Evolutionary conservation across 2,888 invertebrate species (phyloP).

Genomic region (Anodontia alba): DNA sequence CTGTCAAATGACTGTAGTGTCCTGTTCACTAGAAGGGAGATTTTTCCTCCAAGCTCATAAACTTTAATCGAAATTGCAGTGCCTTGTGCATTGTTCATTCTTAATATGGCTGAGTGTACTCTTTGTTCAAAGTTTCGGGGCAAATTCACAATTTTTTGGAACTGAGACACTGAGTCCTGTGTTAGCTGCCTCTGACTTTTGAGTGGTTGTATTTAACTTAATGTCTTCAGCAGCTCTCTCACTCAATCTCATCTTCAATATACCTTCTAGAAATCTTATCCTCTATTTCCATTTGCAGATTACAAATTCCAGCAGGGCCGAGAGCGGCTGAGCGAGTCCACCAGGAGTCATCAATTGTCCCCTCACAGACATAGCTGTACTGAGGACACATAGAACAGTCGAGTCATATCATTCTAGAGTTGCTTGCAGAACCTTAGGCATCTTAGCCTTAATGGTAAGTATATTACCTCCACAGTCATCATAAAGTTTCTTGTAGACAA

Average conservation of each 20-base stretch:
- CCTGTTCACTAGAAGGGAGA: too few species aligned
- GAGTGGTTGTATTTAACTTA: not conserved
- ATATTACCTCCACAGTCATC: not conserved
- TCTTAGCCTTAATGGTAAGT: not conserved
- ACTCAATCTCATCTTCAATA: slow-evolving; percentile 22
- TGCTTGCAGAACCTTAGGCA: not conserved
- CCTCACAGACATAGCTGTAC: not conserved
- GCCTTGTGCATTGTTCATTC: too few species aligned
- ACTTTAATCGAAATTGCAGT: too few species aligned
- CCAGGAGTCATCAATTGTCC: not conserved
- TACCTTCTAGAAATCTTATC: not conserved
- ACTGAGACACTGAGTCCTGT: not conserved
- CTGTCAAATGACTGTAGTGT: too few species aligned
- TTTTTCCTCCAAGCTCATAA: too few species aligned
- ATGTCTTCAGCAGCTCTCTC: not conserved
- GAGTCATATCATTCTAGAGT: slow-evolving; percentile 7
- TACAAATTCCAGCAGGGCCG: not conserved
- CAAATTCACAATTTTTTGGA: not conserved
- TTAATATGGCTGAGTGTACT: not conserved
- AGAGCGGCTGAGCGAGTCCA: not conserved
- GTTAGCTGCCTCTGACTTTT: slow-evolving; percentile 19
- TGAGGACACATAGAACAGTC: slow-evolving; percentile 16
- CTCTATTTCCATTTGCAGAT: slow-evolving; percentile 16
- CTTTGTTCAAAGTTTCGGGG: not conserved
- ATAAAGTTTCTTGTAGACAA: not conserved